phyloP scores from a whole-genome alignment of 2,113 vertebrate genomes.

The Hydrolagus affinis region DNA sequence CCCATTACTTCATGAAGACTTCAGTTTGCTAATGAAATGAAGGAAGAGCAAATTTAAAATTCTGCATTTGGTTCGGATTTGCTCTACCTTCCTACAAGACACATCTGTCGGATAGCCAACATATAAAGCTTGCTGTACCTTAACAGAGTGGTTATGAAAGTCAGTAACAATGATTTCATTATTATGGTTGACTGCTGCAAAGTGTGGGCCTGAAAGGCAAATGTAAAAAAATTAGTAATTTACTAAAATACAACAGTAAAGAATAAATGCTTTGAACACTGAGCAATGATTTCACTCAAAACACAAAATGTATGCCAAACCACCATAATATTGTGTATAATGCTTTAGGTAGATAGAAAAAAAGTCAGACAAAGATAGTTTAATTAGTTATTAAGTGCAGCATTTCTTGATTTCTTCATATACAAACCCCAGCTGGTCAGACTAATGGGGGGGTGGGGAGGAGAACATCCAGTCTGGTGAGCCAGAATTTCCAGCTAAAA shows the following conservation, averaged over 20 bases:
- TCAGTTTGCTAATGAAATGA: neutral
- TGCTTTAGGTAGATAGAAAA: neutral
- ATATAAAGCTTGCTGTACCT: constrained; percentile 57
- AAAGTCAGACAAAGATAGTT: neutral
- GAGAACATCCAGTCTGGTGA: too few species aligned
- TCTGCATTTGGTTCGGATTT: neutral
- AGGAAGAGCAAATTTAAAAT: neutral
- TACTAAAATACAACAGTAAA: neutral
- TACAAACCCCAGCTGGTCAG: too few species aligned
- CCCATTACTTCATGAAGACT: neutral
- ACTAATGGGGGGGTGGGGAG: too few species aligned
- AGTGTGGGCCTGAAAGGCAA: constrained; percentile 71
- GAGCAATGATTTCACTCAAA: neutral
- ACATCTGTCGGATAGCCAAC: neutral
- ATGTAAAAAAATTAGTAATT: constrained; percentile 31
- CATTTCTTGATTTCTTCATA: neutral
- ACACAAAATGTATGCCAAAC: constrained; percentile 2
- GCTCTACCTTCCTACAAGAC: neutral
- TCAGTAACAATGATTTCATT: constrained; percentile 96
- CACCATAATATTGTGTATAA: neutral
- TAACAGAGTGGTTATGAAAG: constrained; percentile 97
- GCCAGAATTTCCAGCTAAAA: too few species aligned
- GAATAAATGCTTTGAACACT: too few species aligned
- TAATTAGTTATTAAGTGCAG: neutral
- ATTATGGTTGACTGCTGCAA: constrained; percentile 93